Conservation (phyloP, 2,113 vertebrate genomes). For the Pavo muticus region DNA sequence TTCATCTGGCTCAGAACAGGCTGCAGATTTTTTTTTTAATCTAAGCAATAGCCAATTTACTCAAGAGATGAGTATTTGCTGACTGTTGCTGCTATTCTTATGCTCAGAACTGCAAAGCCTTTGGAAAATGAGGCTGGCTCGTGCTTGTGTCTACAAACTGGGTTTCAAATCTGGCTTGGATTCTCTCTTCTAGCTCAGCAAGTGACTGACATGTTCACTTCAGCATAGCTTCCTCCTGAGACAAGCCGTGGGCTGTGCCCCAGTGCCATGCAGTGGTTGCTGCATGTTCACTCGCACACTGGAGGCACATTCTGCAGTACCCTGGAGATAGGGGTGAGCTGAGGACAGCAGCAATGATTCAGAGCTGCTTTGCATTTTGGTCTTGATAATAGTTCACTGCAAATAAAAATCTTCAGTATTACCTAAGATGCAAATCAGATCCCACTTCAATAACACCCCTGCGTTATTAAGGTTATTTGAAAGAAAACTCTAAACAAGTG, state of each 20-base stretch:
- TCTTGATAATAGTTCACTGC: neutral
- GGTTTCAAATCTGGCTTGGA: conserved; percentile 14
- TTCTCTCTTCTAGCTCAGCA: conserved; percentile 46
- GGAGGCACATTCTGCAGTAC: conserved; percentile 30
- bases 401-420: neutral
- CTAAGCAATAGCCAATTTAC: neutral
- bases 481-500: neutral
- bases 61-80: neutral
- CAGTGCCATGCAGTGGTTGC: neutral
- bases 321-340: conserved; percentile 41
- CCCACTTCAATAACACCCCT: neutral
- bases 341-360: conserved; percentile 30
- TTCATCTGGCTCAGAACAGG: conserved; percentile 12
- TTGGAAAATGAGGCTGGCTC: neutral
- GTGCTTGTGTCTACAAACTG: conserved; percentile 12
- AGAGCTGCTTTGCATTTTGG: conserved; percentile 21
- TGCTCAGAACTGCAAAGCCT: neutral
- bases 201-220: conserved; percentile 55
- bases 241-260: neutral
- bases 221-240: neutral
- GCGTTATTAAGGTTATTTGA: neutral
- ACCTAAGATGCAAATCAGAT: neutral
- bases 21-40: conserved; percentile 19
- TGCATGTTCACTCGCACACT: neutral
- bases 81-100: neutral